Conservation (phyloP, 2,888 invertebrate species). For the Ornithoptera alexandrae region DNA sequence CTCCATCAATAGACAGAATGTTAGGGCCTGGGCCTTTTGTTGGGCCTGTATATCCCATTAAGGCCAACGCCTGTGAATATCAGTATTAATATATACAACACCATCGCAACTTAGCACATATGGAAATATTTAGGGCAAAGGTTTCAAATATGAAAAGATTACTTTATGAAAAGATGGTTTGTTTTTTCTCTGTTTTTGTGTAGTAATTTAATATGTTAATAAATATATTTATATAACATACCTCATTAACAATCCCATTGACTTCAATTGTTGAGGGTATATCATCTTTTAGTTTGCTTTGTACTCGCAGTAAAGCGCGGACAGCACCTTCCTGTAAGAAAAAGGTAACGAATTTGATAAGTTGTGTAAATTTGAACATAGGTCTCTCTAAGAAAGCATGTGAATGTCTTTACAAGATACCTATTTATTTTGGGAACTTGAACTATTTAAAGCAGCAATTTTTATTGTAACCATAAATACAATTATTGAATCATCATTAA, state of each 20-base stretch:
- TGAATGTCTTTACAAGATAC: too few species aligned
- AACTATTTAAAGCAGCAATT: too few species aligned
- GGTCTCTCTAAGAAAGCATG: too few species aligned
- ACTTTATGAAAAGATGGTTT: too few species aligned
- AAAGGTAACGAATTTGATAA: slow-evolving; percentile 13
- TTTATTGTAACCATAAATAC: too few species aligned
- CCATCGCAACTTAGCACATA: background rate
- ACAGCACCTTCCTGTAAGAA: slow-evolving; percentile 83
- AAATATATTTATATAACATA: background rate
- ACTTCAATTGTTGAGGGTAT: slow-evolving; percentile 47
- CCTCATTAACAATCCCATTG: slow-evolving; percentile 57
- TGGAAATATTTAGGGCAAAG: background rate
- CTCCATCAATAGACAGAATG: slow-evolving; percentile 93
- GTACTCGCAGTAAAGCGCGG: slow-evolving; percentile 80
- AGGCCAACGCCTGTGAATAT: slow-evolving; percentile 76
- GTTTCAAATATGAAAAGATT: too few species aligned
- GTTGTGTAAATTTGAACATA: too few species aligned
- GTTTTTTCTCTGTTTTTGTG: too few species aligned
- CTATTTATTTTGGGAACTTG: too few species aligned
- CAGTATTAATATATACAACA: background rate
- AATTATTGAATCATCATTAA: too few species aligned
- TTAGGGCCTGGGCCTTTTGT: slow-evolving; percentile 86
- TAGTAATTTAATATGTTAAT: too few species aligned
- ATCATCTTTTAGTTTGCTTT: slow-evolving; percentile 57
- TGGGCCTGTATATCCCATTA: slow-evolving; percentile 86